Base-by-base conservation (phyloP, 2,797 vertebrate genomes). In the Platalea minor region DNA sequence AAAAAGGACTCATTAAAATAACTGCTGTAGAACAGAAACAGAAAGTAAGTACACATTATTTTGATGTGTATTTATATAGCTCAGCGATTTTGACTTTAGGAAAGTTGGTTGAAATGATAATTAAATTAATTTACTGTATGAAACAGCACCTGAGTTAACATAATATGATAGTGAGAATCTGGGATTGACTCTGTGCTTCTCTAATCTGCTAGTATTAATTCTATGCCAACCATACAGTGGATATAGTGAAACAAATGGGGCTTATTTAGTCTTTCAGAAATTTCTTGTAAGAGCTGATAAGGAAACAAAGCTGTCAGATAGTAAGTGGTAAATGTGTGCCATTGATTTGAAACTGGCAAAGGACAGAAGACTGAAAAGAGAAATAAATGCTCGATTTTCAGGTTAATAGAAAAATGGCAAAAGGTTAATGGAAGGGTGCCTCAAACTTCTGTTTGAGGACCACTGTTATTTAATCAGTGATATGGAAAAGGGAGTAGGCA, bases 331-430 rank as follows among this genome's bases (percentile, higher is more conserved):
- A 94, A 78, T 45, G 63, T 73, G 84, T 92, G 74, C 82, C 93
- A 82, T 89, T 87, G 74, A 69, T 90, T 79, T 91, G 77, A 94
- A 95, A 73, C 51, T 26, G 12, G 33, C 16, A 43, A 89, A 92
- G 74, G 67, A 82, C 39, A 79, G 70, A 53, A 76, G 19, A 65
- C 67, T 28, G 59, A 84, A 84, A 91, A 91, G 59, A 83, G 70
- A 94, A 95, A 73, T 69, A 89, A 67, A 51, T 76, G 54, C 67
- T 88, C 4, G 3, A 76, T 87, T 93, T 96, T 92, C 74, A 74
- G 77, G 70, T 92, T 95, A 96, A 94, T 95, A 89, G 83, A 92
- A 96, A 96, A 95, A 92, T 73, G 80, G 54, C 63, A 76, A 87
- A 94, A 96, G 92, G 88, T 97, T 94, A 96, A 95, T 88, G 69